Conservation (phyloP, 2,113 vertebrate genomes). For the Enhydra lutris region DNA sequence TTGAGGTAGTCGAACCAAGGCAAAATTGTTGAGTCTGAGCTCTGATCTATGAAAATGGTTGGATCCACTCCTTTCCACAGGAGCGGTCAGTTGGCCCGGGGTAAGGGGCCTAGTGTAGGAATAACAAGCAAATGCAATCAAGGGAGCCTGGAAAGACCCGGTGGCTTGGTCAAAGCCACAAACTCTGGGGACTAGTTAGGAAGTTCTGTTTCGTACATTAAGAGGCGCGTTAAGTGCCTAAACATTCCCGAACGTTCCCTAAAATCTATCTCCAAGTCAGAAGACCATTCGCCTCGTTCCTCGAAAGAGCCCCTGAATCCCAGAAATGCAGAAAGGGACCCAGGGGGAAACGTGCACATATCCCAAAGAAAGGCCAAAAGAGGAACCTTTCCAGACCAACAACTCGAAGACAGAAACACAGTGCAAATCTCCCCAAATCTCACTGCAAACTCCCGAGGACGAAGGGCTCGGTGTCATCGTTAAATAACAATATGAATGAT, state of each 20-base stretch:
- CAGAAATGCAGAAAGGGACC: not conserved
- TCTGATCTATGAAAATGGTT: not conserved
- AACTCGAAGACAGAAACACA: not conserved
- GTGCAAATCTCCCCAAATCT: not conserved
- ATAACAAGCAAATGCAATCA: not conserved
- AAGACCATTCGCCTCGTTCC: not conserved
- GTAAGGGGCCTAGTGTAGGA: not conserved
- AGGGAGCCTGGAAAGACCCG: not conserved
- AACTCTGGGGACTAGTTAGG: not conserved
- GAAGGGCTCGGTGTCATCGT: not conserved
- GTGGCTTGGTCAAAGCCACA: not conserved
- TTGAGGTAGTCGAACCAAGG: not conserved
- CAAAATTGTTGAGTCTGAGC: not conserved
- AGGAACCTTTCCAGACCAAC: not conserved
- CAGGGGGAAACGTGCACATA: not conserved
- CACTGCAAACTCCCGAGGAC: not conserved
- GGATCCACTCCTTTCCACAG: not conserved
- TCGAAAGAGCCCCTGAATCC: constrained; percentile 35
- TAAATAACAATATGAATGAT: not conserved
- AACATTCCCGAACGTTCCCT: not conserved
- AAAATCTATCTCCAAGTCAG: not conserved
- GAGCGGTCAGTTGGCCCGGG: not conserved
- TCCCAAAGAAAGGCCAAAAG: not conserved
- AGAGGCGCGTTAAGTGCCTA: not conserved
- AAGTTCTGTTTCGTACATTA: not conserved